A percentile compares a stretch with the other conserved stretches of the same genome.
Conservation (phyloP, 2,888 invertebrate species). For the Acrobasis repandana region DNA sequence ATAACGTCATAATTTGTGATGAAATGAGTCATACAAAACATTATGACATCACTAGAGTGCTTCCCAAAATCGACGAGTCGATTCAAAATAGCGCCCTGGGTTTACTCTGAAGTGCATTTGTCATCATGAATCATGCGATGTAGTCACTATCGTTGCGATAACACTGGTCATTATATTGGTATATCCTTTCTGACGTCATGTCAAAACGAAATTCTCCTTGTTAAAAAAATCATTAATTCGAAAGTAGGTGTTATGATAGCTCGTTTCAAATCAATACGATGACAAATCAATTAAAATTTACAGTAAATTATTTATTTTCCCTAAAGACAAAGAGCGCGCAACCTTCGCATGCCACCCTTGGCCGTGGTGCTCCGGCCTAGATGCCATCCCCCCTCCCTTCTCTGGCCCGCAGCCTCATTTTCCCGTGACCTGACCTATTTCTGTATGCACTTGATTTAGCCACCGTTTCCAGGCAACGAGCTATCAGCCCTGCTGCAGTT, state of each 20-base stretch:
- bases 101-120: conserved; percentile 11
- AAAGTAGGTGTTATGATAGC: no score
- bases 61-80: neutral
- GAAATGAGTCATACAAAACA: neutral
- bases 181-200: neutral
- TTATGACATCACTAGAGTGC: neutral
- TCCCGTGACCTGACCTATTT: conserved; percentile 71
- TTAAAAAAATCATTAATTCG: no score
- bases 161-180: neutral
- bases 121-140: conserved; percentile 15
- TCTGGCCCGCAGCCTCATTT: conserved; percentile 43
- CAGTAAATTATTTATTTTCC: conserved; percentile 22
- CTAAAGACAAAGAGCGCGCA: conserved; percentile 61
- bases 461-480: conserved; percentile 48
- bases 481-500: conserved; percentile 38
- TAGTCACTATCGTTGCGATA: neutral
- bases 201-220: no score
- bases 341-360: conserved; percentile 79
- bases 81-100: conserved; percentile 6
- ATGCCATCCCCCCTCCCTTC: conserved; percentile 48
- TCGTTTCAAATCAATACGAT: no score
- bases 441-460: conserved; percentile 69
- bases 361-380: conserved; percentile 78
- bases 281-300: neutral
- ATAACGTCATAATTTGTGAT: neutral